A percentile compares a stretch with the other conserved stretches of the same genome.
Evolutionary conservation across 2,113 vertebrate species (phyloP).

Genomic region (Capra hircus): DNA sequence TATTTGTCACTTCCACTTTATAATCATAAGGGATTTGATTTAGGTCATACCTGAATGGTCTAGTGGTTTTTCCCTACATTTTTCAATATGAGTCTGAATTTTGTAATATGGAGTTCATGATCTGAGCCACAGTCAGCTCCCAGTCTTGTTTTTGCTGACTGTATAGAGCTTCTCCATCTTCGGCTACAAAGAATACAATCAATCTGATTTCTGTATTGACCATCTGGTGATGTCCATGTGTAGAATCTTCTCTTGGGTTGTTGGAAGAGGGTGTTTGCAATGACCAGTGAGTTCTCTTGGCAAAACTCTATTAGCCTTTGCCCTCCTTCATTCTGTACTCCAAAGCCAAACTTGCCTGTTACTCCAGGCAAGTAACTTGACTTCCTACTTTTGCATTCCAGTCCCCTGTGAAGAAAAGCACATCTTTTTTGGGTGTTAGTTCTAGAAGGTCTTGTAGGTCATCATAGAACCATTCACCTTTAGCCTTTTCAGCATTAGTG

Average conservation of each 20-base stretch:
- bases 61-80: not conserved
- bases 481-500: not conserved
- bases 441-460: not conserved
- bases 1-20: not conserved
- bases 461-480: not conserved
- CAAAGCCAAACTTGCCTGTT: not conserved
- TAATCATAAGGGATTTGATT: not conserved
- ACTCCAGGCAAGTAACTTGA: not conserved
- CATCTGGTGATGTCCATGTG: not conserved
- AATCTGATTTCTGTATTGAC: not conserved
- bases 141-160: not conserved
- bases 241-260: not conserved
- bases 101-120: not conserved
- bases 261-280: not conserved
- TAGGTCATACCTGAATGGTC: not conserved
- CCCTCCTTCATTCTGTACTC: not conserved
- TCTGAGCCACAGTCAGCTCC: not conserved
- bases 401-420: not conserved
- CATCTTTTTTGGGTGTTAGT: not conserved
- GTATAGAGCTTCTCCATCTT: not conserved
- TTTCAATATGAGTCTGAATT: not conserved
- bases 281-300: not conserved
- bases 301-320: not conserved
- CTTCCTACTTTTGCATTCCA: not conserved
- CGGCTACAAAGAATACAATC: not conserved